Evolutionary conservation across 2,113 vertebrate genomes (phyloP).

Genomic region (Actinemys pallida): DNA sequence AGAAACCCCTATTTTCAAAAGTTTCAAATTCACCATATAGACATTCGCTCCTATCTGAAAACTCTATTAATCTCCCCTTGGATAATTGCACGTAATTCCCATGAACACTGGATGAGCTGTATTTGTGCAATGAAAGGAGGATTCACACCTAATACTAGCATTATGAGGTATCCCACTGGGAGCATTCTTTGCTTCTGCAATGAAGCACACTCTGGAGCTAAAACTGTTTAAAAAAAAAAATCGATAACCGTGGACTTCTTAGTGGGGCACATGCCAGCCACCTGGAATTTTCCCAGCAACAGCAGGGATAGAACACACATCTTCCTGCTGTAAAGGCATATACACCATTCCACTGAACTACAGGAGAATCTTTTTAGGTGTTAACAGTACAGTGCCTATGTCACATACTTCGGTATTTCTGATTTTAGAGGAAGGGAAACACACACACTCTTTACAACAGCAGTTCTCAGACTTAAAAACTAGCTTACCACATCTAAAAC

Average conservation of each 20-base stretch:
- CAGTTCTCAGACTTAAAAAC: background rate
- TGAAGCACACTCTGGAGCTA: background rate
- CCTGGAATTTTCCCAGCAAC: background rate
- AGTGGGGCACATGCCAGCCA: background rate
- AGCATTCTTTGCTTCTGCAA: background rate
- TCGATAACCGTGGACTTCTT: no score
- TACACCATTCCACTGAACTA: background rate
- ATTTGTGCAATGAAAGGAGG: background rate
- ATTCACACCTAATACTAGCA: background rate
- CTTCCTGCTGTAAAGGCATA: background rate
- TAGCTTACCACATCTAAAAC: background rate
- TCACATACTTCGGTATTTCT: background rate
- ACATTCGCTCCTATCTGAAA: background rate
- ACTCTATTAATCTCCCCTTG: background rate
- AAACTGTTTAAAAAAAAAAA: background rate
- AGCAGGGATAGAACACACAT: background rate
- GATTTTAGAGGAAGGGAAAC: background rate
- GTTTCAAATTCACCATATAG: background rate
- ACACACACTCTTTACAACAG: background rate
- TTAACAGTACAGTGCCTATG: background rate
- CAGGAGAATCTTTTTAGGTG: background rate
- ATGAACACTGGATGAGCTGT: background rate
- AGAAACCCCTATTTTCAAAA: background rate
- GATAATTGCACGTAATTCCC: background rate
- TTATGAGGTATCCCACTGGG: background rate